phyloP scores from a whole-genome alignment of 2,888 invertebrate genomes.

The Drosophila kanekoi region DNA sequence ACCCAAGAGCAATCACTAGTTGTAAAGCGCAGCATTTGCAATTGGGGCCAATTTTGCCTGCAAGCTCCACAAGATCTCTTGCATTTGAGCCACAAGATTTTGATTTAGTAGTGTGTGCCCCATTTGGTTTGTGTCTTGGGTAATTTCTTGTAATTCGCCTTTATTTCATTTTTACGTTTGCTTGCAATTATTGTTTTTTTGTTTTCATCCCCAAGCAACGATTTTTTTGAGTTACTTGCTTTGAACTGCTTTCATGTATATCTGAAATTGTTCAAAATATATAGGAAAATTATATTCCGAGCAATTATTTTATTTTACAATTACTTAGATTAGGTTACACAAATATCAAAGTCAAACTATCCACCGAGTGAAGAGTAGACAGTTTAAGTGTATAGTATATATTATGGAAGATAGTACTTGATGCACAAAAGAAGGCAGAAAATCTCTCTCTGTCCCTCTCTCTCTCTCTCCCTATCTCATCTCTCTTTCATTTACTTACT shows the following conservation, averaged over 20 bases:
- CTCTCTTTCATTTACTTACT: too few relatives aligned
- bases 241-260: neutral
- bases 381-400: too few relatives aligned
- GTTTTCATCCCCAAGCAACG: neutral
- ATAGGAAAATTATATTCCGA: neutral
- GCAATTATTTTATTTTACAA: too few relatives aligned
- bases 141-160: conserved; percentile 41
- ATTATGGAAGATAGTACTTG: too few relatives aligned
- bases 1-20: conserved; percentile 36
- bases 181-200: conserved; percentile 36
- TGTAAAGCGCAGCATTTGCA: conserved; percentile 39
- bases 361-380: too few relatives aligned
- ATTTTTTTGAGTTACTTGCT: neutral
- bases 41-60: conserved; percentile 53
- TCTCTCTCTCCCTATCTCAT: too few relatives aligned
- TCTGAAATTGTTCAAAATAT: neutral
- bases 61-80: conserved; percentile 27
- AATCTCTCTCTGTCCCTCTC: too few relatives aligned
- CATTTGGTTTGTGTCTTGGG: conserved; percentile 40
- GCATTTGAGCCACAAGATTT: conserved; percentile 22
- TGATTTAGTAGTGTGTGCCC: conserved; percentile 46
- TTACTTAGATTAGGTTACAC: too few relatives aligned
- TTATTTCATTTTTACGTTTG: conserved; percentile 38
- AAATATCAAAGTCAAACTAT: too few relatives aligned
- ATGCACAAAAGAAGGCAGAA: too few relatives aligned